Percentiles rank a stretch among this genome's conserved stretches.
phyloP scores from a whole-genome alignment of 53 echinoderm and acorn worm genomes.

The Temnopleurus reevesii region DNA sequence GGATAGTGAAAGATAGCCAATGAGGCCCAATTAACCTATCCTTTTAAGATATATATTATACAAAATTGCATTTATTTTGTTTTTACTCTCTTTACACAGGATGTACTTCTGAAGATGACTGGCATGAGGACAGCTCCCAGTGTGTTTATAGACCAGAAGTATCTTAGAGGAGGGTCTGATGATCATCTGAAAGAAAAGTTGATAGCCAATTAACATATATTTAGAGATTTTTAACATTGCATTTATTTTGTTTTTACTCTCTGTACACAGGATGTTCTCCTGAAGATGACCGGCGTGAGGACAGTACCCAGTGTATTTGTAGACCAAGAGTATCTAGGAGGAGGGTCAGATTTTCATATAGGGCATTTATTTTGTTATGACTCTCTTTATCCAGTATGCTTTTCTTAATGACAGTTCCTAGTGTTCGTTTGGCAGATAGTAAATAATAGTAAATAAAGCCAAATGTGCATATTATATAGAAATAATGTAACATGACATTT shows the following conservation, averaged over 20 bases:
- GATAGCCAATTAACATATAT: no score
- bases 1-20: constrained; percentile 77
- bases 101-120: constrained; percentile 74
- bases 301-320: constrained; percentile 97
- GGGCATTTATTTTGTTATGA: no score
- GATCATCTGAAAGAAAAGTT: no score
- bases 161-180: constrained; percentile 86
- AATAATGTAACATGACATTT: no score
- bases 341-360: constrained; percentile 79
- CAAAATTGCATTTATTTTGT: constrained; percentile 1
- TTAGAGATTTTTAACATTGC: no score
- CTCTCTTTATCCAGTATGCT: no score
- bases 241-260: background rate
- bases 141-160: constrained; percentile 81
- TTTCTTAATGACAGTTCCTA: no score
- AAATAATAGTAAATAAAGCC: no score
- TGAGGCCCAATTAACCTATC: no score
- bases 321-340: constrained; percentile 79
- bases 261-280: constrained; percentile 65
- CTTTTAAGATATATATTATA: no score
- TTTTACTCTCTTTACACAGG: constrained; percentile 51
- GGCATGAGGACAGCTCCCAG: constrained; percentile 89
- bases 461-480: no score
- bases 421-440: no score
- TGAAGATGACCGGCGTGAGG: constrained; percentile 77